phyloP scores from a whole-genome alignment of 2,888 invertebrate species.

The Asteroscopus sphinx region DNA sequence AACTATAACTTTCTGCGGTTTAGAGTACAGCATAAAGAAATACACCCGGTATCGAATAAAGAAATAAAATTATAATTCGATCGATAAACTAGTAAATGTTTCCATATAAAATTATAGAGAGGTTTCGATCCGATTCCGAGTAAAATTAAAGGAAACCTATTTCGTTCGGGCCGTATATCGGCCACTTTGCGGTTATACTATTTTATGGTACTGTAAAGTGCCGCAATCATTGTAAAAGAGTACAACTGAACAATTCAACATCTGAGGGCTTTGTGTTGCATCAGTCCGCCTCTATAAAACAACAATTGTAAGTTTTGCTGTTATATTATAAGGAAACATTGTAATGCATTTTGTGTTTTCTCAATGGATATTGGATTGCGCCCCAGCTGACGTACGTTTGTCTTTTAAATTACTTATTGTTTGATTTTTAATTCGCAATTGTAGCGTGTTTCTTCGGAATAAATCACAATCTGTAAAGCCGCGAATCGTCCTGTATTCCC shows the following conservation, averaged over 20 bases:
- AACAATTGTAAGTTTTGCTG: slow-evolving; percentile 46
- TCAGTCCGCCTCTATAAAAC: slow-evolving; percentile 54
- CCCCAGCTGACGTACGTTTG: slow-evolving; percentile 15
- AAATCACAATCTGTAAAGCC: too few relatives aligned
- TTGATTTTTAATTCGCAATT: slow-evolving; percentile 2
- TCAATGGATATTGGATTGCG: slow-evolving; percentile 42
- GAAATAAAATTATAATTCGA: slow-evolving; percentile 34
- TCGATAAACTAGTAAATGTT: slow-evolving; percentile 20
- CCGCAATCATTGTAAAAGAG: slow-evolving; percentile 72
- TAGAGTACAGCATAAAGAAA: slow-evolving; percentile 4
- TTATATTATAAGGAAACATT: slow-evolving; percentile 44
- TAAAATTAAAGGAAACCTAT: slow-evolving; percentile 7
- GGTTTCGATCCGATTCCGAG: slow-evolving; percentile 4
- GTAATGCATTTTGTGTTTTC: slow-evolving; percentile 31
- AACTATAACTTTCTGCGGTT: slow-evolving; percentile 44
- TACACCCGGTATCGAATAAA: slow-evolving; percentile 20
- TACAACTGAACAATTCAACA: slow-evolving; percentile 69
- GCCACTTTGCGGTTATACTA: slow-evolving; percentile 65
- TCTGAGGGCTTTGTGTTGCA: slow-evolving; percentile 54
- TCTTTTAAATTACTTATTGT: slow-evolving; percentile 37
- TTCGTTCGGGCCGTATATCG: slow-evolving; percentile 8
- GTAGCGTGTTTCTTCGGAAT: too few relatives aligned
- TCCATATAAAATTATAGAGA: slow-evolving; percentile 12
- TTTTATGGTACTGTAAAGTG: slow-evolving; percentile 72
- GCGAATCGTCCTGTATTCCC: too few relatives aligned